phyloP scores from a whole-genome alignment of 2,888 invertebrate genomes.

The Chaetogeoica ovagalla region DNA sequence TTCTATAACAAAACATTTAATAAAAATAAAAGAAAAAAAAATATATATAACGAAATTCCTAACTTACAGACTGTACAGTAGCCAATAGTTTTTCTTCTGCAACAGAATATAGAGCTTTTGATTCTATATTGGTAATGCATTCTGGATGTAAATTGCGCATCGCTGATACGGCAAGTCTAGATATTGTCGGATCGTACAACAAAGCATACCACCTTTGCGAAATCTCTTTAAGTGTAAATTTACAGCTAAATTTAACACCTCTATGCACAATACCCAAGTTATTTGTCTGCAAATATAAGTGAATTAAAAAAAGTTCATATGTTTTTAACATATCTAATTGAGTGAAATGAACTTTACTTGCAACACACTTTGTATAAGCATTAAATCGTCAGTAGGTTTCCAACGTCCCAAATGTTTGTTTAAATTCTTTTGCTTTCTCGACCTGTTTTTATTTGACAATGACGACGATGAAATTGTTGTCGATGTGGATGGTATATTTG shows the following conservation, averaged over 20 bases:
- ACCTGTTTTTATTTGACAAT: slow-evolving; percentile 43
- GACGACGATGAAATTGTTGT: neutral
- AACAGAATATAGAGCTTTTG: slow-evolving; percentile 84
- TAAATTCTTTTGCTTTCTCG: slow-evolving; percentile 42
- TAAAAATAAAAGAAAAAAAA: slow-evolving; percentile 22
- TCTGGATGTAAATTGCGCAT: slow-evolving; percentile 94
- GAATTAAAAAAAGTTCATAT: neutral
- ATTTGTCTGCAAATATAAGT: slow-evolving; percentile 61
- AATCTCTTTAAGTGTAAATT: slow-evolving; percentile 89
- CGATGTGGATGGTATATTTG: slow-evolving; percentile 34
- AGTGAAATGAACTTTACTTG: slow-evolving; percentile 65
- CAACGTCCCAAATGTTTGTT: slow-evolving; percentile 87
- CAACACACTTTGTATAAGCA: slow-evolving; percentile 88
- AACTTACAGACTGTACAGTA: slow-evolving; percentile 74
- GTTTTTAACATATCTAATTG: neutral
- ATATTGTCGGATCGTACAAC: slow-evolving; percentile 91
- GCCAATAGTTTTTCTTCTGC: slow-evolving; percentile 86
- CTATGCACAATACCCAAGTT: slow-evolving; percentile 73
- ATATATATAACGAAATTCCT: slow-evolving; percentile 28
- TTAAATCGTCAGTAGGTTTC: slow-evolving; percentile 96
- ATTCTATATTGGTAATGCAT: slow-evolving; percentile 81
- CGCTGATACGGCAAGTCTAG: slow-evolving; percentile 86
- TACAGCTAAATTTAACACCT: slow-evolving; percentile 93
- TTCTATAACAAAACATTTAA: slow-evolving; percentile 62
- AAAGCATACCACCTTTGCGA: slow-evolving; percentile 96